Evolutionary conservation across 2,797 vertebrate genomes (phyloP).

Genomic region (Fistularia commersonii): DNA sequence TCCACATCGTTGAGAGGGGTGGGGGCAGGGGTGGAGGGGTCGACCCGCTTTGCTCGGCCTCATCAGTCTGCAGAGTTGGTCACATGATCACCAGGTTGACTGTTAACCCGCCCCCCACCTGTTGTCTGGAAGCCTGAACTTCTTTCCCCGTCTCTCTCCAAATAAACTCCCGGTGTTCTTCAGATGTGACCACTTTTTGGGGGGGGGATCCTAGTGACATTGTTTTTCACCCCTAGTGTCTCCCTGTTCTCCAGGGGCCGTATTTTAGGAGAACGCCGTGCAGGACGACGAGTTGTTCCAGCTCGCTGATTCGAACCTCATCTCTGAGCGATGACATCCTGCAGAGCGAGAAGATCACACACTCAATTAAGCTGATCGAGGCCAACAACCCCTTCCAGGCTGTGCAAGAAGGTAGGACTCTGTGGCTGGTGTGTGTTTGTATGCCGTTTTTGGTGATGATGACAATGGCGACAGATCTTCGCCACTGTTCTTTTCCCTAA

Average conservation of each 20-base stretch:
- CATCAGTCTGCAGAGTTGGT: neutral
- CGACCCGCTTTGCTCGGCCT: neutral
- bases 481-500: too few species aligned
- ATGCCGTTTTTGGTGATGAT: too few species aligned
- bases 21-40: too few species aligned
- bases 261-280: conserved; percentile 93
- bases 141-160: too few species aligned
- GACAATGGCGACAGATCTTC: too few species aligned
- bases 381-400: conserved; percentile 98
- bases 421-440: neutral
- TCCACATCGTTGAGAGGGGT: conserved; percentile 95
- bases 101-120: neutral
- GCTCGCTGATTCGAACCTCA: conserved; percentile 94
- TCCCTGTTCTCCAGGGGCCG: conserved; percentile 79
- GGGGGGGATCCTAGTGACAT: neutral
- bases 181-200: neutral
- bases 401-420: conserved; percentile 92
- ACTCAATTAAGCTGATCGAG: conserved; percentile 96
- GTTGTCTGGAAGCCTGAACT: too few species aligned
- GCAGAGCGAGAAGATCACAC: conserved; percentile 98
- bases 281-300: conserved; percentile 97
- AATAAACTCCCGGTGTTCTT: too few species aligned
- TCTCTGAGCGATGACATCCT: conserved; percentile 95
- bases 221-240: neutral
- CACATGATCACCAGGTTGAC: too few species aligned